Base-by-base conservation (phyloP, 2,113 vertebrate species). In the Epinephelus moara region DNA sequence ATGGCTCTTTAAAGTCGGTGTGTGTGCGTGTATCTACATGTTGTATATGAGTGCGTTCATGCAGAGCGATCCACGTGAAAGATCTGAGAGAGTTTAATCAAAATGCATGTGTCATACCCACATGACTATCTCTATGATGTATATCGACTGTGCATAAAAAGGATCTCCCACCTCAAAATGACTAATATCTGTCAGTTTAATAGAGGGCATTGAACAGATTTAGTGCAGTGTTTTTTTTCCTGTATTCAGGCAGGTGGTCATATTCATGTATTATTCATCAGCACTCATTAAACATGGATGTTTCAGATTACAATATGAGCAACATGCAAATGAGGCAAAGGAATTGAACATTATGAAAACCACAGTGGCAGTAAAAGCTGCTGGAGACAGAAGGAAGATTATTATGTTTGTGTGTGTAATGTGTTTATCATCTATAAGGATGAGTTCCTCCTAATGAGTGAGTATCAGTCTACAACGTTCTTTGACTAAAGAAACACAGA, bases 221-320 rank as follows among this genome's bases (percentile, higher is more conserved):
- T 70, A 33, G 33, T 19, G 60, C 14, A 19, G 50, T 7, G 12
- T 23, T 40, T 23, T 25, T 25, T 23, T 25, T 45, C 6, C 55
- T 73, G 53, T 52, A 23, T 69, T 84, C 75, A 70, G 72, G 47
- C 47, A 73, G 76, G 70, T 86, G 78, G 66, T 75, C 52, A 49
- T 12, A 19, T 25, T 75, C 30, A 63, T 80, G 72, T 25, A 84
- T 86, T 69, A 82, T 86, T 88, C 19, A 85, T 50, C 30, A 25
- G 18, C 23, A 10, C 71, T 87, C 73, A 81, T 81, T 47, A 84
- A 87, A 75, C 52, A 85, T 70, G 1, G 2, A 81, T 30, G 0
- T 6, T 59, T 37, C 47, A 23, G 45, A 64, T 50, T 59, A 23
- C 52, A 75, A 30, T 67, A 75, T 60, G 53, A 75, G 61, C 42